Base-by-base conservation (phyloP, 2,888 invertebrate genomes). In the Ichneumon xanthorius region DNA sequence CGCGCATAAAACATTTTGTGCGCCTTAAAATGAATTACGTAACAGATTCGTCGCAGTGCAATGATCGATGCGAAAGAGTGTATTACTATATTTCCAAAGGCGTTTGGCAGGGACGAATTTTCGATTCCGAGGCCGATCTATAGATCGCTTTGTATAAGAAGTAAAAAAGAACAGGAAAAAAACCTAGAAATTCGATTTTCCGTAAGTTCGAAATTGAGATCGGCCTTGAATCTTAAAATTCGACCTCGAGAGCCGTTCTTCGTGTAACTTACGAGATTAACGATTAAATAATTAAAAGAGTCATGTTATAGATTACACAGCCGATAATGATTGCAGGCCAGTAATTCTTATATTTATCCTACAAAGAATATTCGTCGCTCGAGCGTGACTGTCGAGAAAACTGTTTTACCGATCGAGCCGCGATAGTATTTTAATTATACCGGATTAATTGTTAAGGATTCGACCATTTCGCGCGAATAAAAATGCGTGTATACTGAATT, bases 201-300 rank as follows among this genome's bases (percentile, higher is more conserved):
- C 14, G 45, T 45, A 14, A 14, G 45, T 45, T 45, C 45, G 14
- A 45, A 45, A 0, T 2, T 14, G 11, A 4, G 58, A 26, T 58
- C 58, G 26, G 19, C 2, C 26, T 58, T 26, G 58, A 4, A 22
- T 19, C 58, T 14, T 9, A 22, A 58, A 22, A 58, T 58, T 58
- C 58, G 14, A 26, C 22, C 58, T 11, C 4, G 55, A 72, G 16
- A 61, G 65, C 58, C 65, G 67, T 65, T 82, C 53, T 80, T 79
- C 53, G 76, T 78, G 81, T 67, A 79, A 82, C 82, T 85, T 82
- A 67, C 76, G 76, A 72, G 53, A 82, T 67, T 50, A 75, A 75
- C 22, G 61, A 80, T 67, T 50, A 75, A 75, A 75, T 7, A n/a
- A 63, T 77, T 67, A 50, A 79, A 61, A 77, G 53, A 79, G 71